These are phyloP conservation scores for Lepidurus packardi DNA, from an alignment of 1,140 invertebrate species.

Conservation along the genomic window DNA sequence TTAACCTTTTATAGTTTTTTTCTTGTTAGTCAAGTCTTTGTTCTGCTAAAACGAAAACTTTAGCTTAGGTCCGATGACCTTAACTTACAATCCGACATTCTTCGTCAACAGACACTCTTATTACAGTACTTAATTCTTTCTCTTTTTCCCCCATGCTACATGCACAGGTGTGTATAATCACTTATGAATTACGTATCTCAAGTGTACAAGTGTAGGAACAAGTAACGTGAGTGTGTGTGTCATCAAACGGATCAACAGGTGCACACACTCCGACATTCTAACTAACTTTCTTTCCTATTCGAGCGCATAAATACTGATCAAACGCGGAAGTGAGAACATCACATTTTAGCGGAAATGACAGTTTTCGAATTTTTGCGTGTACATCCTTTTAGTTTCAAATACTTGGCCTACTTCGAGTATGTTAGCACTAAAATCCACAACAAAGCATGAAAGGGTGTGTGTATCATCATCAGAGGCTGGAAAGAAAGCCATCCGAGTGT, in stretches of 20 bases:
- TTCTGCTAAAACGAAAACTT: neutral
- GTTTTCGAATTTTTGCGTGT: neutral
- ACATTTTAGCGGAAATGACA: neutral
- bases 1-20: neutral
- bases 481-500: too few relatives aligned
- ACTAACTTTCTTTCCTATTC: neutral
- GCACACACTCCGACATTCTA: neutral
- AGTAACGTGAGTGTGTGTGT: neutral
- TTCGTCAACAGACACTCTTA: neutral
- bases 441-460: neutral
- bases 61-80: neutral
- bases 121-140: neutral
- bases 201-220: conserved; percentile 6
- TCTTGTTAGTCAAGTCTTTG: neutral
- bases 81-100: neutral
- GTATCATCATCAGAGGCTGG: too few relatives aligned
- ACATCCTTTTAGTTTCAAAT: neutral
- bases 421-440: neutral
- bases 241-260: neutral
- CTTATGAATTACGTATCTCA: neutral
- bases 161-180: conserved; percentile 1
- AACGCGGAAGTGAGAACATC: neutral
- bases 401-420: neutral
- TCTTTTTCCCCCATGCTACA: neutral
- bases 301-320: neutral